Percentiles rank a stretch among this genome's conserved stretches.
Conservation (phyloP, 2,888 invertebrate genomes). For the Drosophila colorata region DNA sequence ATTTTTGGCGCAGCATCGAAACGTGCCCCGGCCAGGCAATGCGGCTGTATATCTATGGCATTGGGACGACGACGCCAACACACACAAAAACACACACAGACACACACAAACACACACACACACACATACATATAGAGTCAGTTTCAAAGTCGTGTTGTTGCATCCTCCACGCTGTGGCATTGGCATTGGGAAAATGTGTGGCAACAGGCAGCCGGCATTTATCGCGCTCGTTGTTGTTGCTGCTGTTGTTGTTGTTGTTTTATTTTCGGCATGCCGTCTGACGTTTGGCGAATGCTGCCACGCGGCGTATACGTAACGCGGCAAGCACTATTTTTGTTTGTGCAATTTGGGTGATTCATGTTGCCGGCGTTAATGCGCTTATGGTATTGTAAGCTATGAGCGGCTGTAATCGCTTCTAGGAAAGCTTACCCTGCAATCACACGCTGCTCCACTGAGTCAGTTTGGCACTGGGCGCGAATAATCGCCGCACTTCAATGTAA, state of each 20-base stretch:
- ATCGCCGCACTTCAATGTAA: constrained; percentile 19
- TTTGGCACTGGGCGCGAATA: background rate
- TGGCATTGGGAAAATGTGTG: constrained; percentile 77
- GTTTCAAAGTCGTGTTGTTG: constrained; percentile 53
- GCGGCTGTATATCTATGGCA: constrained; percentile 68
- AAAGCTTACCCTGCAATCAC: constrained; percentile 27
- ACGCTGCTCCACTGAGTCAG: constrained; percentile 14
- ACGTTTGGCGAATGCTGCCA: constrained; percentile 46
- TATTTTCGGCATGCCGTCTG: constrained; percentile 68
- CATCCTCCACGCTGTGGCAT: constrained; percentile 70
- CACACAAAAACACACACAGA: constrained; percentile 6
- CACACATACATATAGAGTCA: constrained; percentile 16
- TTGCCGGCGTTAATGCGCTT: constrained; percentile 50
- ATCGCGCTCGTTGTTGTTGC: constrained; percentile 9
- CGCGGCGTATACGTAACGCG: constrained; percentile 70
- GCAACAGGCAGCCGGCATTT: constrained; percentile 60
- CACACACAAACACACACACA: constrained; percentile 15
- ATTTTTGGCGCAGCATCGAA: constrained; percentile 73
- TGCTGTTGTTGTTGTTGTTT: constrained; percentile 23
- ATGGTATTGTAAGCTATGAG: constrained; percentile 30
- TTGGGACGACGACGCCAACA: constrained; percentile 59
- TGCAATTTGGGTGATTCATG: constrained; percentile 50
- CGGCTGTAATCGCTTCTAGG: constrained; percentile 52
- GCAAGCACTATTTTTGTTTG: constrained; percentile 42
- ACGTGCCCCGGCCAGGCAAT: constrained; percentile 69